Percentiles rank a stretch among this genome's conserved stretches.
phyloP scores from a whole-genome alignment of 2,113 vertebrate genomes.

The Phalacrocorax aristotelis region DNA sequence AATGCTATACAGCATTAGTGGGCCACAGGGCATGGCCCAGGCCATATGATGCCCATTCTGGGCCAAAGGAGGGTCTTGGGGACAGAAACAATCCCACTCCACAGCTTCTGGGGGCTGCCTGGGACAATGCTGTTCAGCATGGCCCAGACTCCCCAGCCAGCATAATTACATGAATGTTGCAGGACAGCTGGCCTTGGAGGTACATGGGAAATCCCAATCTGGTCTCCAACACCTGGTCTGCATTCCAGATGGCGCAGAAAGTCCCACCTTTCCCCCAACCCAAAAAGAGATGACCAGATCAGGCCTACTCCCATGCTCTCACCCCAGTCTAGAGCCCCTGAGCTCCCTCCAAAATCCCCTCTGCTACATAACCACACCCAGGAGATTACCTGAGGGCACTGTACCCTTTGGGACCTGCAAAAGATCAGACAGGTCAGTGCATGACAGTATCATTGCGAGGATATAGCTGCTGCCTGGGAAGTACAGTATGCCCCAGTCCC shows the following conservation, averaged over 20 bases:
- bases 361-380: background rate
- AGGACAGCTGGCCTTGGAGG: background rate
- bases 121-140: background rate
- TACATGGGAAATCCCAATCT: background rate
- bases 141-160: background rate
- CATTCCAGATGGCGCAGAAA: background rate
- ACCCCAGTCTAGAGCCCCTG: background rate
- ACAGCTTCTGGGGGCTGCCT: background rate
- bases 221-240: background rate
- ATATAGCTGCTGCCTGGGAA: background rate
- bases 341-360: background rate
- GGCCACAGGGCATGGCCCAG: background rate
- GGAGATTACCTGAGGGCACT: background rate
- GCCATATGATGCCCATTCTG: background rate
- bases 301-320: background rate
- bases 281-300: background rate
- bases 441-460: rapidly evolving
- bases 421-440: background rate
- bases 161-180: background rate
- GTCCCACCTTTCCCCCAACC: background rate
- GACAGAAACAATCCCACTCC: background rate
- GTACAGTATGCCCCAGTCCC: background rate
- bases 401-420: background rate
- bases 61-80: rapidly evolving
- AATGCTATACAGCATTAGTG: background rate